Evolutionary conservation across 2,797 vertebrate genomes (phyloP).

Genomic region (Sebastes iracundus): DNA sequence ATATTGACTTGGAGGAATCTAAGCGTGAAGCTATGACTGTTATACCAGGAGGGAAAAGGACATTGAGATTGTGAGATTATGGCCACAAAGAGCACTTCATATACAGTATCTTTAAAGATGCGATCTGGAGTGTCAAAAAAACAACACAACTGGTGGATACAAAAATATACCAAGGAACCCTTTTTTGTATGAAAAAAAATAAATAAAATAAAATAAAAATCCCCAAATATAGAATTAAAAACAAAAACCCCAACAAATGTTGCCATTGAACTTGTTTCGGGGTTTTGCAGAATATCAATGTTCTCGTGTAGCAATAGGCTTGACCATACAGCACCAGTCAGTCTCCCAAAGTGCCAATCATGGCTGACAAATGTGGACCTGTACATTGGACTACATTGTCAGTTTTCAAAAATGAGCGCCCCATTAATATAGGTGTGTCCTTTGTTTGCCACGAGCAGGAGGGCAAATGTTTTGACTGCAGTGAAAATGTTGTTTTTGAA

Average conservation of each 20-base stretch:
- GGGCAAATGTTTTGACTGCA: no score
- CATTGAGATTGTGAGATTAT: slow-evolving; percentile 39
- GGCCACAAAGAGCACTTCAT: slow-evolving; percentile 29
- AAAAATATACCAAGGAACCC: not conserved
- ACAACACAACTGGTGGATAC: not conserved
- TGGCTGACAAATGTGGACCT: not conserved
- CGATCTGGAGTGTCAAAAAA: not conserved
- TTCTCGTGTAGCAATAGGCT: not conserved
- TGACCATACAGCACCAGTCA: not conserved
- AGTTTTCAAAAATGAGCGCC: not conserved
- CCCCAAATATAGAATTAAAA: not conserved
- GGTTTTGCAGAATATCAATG: not conserved
- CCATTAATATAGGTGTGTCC: no score
- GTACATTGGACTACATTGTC: not conserved
- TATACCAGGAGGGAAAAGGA: slow-evolving; percentile 24
- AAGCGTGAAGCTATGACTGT: slow-evolving; percentile 10
- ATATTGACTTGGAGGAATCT: slow-evolving; percentile 28
- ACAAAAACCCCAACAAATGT: not conserved
- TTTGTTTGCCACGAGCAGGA: no score
- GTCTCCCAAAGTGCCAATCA: not conserved
- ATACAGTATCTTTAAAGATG: slow-evolving; percentile 3
- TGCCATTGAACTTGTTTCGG: not conserved
- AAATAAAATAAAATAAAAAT: no score
- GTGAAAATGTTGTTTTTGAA: no score
- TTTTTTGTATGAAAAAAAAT: not conserved